phyloP scores from a whole-genome alignment of 2,113 vertebrate species.

The Delphinapterus leucas region DNA sequence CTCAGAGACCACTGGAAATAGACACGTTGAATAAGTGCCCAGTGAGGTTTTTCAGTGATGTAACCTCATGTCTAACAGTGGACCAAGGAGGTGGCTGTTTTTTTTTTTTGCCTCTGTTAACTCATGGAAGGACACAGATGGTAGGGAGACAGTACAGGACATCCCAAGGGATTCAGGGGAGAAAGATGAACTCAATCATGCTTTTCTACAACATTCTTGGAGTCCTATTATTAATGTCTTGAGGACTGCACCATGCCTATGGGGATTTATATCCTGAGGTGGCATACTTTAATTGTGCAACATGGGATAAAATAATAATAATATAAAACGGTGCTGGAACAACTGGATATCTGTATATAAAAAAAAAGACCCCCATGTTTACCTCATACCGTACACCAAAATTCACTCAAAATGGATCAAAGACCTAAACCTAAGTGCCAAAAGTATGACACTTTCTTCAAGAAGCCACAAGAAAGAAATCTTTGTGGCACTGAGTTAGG shows the following conservation, averaged over 20 bases:
- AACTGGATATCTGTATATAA: not conserved
- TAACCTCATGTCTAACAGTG: not conserved
- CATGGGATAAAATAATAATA: not conserved
- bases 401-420: not conserved
- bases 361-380: not conserved
- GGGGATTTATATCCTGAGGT: not conserved
- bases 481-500: not conserved
- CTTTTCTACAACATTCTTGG: not conserved
- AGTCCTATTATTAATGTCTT: not conserved
- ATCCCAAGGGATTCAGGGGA: not conserved
- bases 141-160: not conserved
- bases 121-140: not conserved
- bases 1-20: not conserved
- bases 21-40: not conserved
- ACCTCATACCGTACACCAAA: not conserved
- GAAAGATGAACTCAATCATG: not conserved
- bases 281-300: not conserved
- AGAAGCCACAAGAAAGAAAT: not conserved
- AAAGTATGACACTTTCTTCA: not conserved
- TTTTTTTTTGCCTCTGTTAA: not conserved
- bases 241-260: not conserved
- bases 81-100: not conserved
- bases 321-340: not conserved
- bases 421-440: not conserved
- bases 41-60: not conserved